phyloP scores from a whole-genome alignment of 2,113 vertebrate genomes.

The Gambusia affinis region DNA sequence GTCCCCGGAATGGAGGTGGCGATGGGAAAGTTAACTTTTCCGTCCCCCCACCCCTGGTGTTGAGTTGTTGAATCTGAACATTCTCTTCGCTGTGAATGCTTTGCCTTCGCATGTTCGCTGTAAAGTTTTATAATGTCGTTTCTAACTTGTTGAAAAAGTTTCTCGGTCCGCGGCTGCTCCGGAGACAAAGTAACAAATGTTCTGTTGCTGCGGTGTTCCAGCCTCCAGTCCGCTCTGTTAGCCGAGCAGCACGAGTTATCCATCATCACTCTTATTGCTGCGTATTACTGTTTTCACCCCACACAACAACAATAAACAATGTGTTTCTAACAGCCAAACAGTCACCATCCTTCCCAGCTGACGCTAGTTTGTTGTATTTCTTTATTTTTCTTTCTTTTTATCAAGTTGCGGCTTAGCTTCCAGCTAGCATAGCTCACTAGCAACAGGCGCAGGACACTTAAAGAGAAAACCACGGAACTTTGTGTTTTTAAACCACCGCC shows the following conservation, averaged over 20 bases:
- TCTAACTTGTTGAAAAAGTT: background rate
- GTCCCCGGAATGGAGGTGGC: slow-evolving; percentile 35
- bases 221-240: slow-evolving; percentile 32
- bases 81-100: background rate
- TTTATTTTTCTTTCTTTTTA: background rate
- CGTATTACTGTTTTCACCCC: background rate
- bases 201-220: slow-evolving; percentile 6
- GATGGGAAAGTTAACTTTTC: slow-evolving; percentile 36
- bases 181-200: slow-evolving; percentile 54
- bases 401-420: slow-evolving; percentile 44
- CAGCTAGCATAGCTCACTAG: slow-evolving; percentile 63
- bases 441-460: slow-evolving; percentile 15
- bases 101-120: background rate
- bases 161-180: background rate
- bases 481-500: slow-evolving; percentile 18
- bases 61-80: background rate
- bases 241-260: slow-evolving; percentile 53
- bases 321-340: rapidly evolving
- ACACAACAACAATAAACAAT: background rate
- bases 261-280: background rate
- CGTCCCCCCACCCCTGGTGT: background rate
- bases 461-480: slow-evolving; percentile 26
- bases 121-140: background rate
- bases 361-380: background rate
- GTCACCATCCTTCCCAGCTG: rapidly evolving